These are phyloP conservation scores for Cephalotes varians DNA, from an alignment of 2,888 invertebrate genomes.

Conservation along the genomic window DNA sequence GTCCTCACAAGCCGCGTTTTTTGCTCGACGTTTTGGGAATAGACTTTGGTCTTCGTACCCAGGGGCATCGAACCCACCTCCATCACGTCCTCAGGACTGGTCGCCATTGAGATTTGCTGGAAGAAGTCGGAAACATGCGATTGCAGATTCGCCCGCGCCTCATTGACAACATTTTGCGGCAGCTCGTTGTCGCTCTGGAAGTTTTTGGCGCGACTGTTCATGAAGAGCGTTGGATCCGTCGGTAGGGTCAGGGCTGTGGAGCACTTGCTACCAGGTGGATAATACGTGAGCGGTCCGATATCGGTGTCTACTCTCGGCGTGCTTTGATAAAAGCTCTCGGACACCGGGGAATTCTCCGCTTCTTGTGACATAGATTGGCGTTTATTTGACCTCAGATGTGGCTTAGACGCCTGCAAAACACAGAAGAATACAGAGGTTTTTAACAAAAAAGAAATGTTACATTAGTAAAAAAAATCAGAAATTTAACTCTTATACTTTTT, in stretches of 20 bases:
- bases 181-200: conserved; percentile 78
- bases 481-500: neutral
- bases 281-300: conserved; percentile 82
- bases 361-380: conserved; percentile 81
- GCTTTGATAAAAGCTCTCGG: conserved; percentile 83
- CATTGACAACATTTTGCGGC: conserved; percentile 82
- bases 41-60: conserved; percentile 69
- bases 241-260: conserved; percentile 79
- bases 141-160: conserved; percentile 82
- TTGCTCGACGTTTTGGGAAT: conserved; percentile 70
- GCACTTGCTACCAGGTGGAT: conserved; percentile 70
- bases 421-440: neutral
- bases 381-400: conserved; percentile 79
- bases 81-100: conserved; percentile 85
- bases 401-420: conserved; percentile 80
- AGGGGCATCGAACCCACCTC: conserved; percentile 82
- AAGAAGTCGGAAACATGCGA: conserved; percentile 85
- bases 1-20: conserved; percentile 69
- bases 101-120: conserved; percentile 84
- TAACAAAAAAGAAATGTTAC: neutral
- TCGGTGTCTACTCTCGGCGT: conserved; percentile 84
- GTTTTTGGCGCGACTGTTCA: conserved; percentile 65
- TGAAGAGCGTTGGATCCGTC: conserved; percentile 77
- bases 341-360: conserved; percentile 74
- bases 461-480: neutral